phyloP scores from a whole-genome alignment of 2,888 invertebrate genomes.

The Lepidochrysops patricia region DNA sequence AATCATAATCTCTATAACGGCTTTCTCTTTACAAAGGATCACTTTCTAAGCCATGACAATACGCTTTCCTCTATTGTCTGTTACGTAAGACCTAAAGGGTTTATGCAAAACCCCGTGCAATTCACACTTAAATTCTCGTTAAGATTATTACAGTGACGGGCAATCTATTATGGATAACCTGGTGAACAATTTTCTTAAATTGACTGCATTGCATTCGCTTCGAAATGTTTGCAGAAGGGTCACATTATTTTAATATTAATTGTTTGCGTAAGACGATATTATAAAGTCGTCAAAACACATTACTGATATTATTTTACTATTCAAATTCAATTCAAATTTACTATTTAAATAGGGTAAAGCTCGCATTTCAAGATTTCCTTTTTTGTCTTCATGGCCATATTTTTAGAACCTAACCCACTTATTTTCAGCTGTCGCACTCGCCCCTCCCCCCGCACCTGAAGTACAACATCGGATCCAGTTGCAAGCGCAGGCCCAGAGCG shows the following conservation, averaged over 20 bases:
- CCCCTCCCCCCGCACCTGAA: constrained; percentile 40
- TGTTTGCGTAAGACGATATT: neutral
- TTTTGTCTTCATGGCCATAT: neutral
- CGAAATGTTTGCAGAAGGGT: neutral
- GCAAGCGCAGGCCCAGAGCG: constrained; percentile 40
- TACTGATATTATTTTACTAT: neutral
- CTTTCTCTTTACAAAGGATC: constrained; percentile 62
- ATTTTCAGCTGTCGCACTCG: constrained; percentile 43
- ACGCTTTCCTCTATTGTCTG: constrained; percentile 33
- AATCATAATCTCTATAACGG: constrained; percentile 35
- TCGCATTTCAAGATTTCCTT: no score
- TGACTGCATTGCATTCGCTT: neutral
- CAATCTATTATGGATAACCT: neutral
- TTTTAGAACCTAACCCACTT: neutral
- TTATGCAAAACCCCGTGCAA: constrained; percentile 16
- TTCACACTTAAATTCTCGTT: constrained; percentile 4
- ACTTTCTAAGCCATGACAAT: constrained; percentile 39
- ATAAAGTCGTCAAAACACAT: neutral
- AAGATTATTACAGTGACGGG: neutral
- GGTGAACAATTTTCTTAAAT: neutral
- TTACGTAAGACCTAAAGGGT: neutral
- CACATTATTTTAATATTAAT: neutral
- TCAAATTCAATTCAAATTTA: no score
- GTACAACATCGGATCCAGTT: constrained; percentile 39
- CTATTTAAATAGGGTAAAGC: no score